Conservation (phyloP, 2,113 vertebrate genomes). For the Orthochromis indermauri region DNA sequence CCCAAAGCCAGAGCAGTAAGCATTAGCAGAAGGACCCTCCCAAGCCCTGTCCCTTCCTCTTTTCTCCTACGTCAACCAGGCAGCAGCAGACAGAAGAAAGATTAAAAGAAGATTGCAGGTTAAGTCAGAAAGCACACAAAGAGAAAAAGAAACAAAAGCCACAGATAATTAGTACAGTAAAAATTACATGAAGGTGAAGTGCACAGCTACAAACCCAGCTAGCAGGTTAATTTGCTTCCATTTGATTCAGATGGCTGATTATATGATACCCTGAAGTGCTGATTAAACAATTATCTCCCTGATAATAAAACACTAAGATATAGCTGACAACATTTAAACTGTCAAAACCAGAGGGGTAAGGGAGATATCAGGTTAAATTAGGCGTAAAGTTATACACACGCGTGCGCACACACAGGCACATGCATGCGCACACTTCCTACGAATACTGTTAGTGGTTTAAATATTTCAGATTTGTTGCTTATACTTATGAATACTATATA, state of each 20-base stretch:
- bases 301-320: slow-evolving; percentile 27
- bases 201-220: not conserved
- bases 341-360: slow-evolving; percentile 5
- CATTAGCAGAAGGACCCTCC: slow-evolving; percentile 7
- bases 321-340: slow-evolving; percentile 35
- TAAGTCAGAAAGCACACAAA: slow-evolving; percentile 7
- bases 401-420: not conserved
- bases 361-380: slow-evolving; percentile 41
- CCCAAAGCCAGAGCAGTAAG: slow-evolving; percentile 3
- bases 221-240: not conserved
- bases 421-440: not conserved
- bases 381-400: not conserved
- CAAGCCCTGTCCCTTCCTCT: not conserved
- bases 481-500: not conserved
- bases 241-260: slow-evolving; percentile 37
- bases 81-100: slow-evolving; percentile 8
- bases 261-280: slow-evolving; percentile 20
- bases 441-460: not conserved
- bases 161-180: not conserved
- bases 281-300: slow-evolving; percentile 48
- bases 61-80: slow-evolving; percentile 21
- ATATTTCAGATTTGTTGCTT: not conserved
- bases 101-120: not conserved
- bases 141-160: not conserved
- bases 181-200: slow-evolving; percentile 2